Percentiles rank a stretch among this genome's conserved stretches.
phyloP scores from a whole-genome alignment of 1,140 invertebrate species.

The Drosophila punjabiensis region DNA sequence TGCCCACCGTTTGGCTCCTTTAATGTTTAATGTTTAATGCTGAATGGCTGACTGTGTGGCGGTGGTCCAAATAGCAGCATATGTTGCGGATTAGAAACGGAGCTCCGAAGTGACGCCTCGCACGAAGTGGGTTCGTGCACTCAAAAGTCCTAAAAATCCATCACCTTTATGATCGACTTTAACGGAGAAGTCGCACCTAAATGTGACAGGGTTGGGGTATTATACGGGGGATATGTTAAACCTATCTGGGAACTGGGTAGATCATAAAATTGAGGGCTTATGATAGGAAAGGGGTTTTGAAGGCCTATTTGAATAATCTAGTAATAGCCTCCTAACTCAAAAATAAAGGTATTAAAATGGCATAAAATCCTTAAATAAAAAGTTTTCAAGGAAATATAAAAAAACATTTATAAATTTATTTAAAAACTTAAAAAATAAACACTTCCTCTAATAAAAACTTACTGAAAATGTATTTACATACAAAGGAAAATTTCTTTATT shows the following conservation, averaged over 20 bases:
- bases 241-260: background rate
- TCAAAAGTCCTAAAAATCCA: constrained; percentile 18
- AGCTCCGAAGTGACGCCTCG: constrained; percentile 14
- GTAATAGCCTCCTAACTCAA: fast-evolving
- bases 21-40: constrained; percentile 9
- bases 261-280: background rate
- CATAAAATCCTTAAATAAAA: no score
- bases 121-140: background rate
- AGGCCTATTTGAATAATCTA: background rate
- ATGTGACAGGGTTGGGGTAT: background rate
- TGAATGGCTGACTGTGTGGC: constrained; percentile 10
- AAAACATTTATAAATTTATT: no score
- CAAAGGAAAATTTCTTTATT: no score
- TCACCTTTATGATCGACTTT: constrained; percentile 39
- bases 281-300: background rate
- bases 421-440: no score
- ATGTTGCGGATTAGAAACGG: constrained; percentile 77
- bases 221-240: background rate
- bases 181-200: background rate
- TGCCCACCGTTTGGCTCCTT: constrained; percentile 45
- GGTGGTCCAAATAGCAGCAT: constrained; percentile 43
- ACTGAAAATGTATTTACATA: no score
- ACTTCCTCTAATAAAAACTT: no score
- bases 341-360: no score
- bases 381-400: no score